These are phyloP conservation scores for Chaetodon auriga DNA, from an alignment of 2,113 vertebrate genomes.

Conservation along the genomic window DNA sequence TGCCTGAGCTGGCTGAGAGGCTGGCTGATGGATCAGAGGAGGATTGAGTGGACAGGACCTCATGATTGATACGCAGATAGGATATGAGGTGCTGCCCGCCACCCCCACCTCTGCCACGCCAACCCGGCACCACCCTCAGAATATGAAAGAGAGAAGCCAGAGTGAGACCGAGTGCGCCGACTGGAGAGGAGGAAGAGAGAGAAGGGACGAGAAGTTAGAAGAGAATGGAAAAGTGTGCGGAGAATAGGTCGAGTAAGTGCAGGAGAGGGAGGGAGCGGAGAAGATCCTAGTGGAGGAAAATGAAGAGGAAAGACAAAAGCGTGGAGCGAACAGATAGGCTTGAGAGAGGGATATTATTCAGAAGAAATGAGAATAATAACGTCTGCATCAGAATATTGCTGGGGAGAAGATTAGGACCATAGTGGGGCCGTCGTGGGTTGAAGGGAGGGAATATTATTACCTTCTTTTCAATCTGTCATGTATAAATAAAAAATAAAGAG, in stretches of 20 bases:
- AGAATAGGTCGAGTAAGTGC: conserved; percentile 53
- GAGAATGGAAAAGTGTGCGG: conserved; percentile 70
- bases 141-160: conserved; percentile 78
- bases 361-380: conserved; percentile 95
- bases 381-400: conserved; percentile 91
- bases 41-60: conserved; percentile 99
- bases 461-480: conserved; percentile 75
- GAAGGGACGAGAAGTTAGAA: conserved; percentile 64
- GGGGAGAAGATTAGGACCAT: conserved; percentile 92
- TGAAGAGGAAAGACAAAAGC: conserved; percentile 64
- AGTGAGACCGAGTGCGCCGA: conserved; percentile 39
- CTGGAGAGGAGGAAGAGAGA: conserved; percentile 25
- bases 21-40: conserved; percentile 97
- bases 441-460: conserved; percentile 89
- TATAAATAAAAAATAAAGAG: conserved; percentile 82
- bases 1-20: conserved; percentile 59
- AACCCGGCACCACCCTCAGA: conserved; percentile 82
- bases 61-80: conserved; percentile 99
- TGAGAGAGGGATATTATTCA: conserved; percentile 94
- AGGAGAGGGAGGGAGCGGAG: conserved; percentile 25
- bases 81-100: conserved; percentile 89
- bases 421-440: conserved; percentile 68
- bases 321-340: conserved; percentile 53
- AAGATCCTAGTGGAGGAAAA: conserved; percentile 60
- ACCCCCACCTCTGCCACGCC: conserved; percentile 65